A percentile compares a stretch with the other conserved stretches of the same genome.
Conservation (phyloP, 2,797 vertebrate species). For the Podarcis lilfordi region DNA sequence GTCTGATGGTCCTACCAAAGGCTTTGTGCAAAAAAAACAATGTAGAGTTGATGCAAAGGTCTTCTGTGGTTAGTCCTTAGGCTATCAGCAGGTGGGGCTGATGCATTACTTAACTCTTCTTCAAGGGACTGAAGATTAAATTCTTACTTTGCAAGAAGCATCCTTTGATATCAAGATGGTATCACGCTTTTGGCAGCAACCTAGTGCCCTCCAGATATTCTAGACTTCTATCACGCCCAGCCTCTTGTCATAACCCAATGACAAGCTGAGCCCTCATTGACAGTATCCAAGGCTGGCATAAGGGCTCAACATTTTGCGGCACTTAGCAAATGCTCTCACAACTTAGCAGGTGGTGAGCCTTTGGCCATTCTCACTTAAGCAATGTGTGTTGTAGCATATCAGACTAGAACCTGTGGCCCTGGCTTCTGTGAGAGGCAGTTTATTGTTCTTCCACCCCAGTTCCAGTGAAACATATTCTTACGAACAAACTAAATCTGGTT, state of each 20-base stretch:
- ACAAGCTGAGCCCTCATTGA: too few species aligned
- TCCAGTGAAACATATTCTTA: not conserved
- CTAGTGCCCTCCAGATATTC: too few species aligned
- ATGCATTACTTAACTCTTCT: not conserved
- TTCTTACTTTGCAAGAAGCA: too few species aligned
- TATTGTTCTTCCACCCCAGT: not conserved
- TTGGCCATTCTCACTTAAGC: too few species aligned
- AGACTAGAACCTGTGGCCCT: not conserved
- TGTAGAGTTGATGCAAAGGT: not conserved
- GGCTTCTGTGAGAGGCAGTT: not conserved
- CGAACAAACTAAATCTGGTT: constrained; percentile 11
- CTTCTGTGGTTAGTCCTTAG: not conserved
- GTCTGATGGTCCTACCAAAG: not conserved
- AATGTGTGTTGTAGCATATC: not conserved
- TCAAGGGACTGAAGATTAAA: not conserved
- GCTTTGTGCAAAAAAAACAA: not conserved
- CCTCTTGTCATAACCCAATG: not conserved
- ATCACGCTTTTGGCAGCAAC: not conserved
- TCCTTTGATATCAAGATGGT: not conserved
- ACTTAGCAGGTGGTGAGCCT: not conserved
- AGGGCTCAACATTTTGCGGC: not conserved
- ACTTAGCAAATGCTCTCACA: not conserved
- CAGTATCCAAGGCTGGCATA: not conserved
- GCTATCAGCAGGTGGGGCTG: not conserved
- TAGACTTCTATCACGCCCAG: too few species aligned